A percentile compares a stretch with the other conserved stretches of the same genome.
Conservation (phyloP, 2,113 vertebrate species). For the Cranoglanis bouderius region DNA sequence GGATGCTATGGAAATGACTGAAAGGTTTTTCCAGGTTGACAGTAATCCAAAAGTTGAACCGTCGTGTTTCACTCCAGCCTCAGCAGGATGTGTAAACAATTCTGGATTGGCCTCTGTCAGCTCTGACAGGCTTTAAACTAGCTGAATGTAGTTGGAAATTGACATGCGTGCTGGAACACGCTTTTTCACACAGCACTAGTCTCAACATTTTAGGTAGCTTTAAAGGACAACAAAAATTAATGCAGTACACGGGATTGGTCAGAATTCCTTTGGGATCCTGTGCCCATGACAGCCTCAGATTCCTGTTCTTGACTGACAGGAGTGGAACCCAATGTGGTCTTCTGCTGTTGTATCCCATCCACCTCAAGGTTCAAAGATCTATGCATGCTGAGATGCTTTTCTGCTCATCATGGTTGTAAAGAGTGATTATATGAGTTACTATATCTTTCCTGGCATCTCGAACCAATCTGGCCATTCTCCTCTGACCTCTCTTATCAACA, state of each 20-base stretch:
- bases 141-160: neutral
- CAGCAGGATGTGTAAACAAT: neutral
- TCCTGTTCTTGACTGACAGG: too few species aligned
- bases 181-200: neutral
- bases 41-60: neutral
- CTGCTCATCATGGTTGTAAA: too few species aligned
- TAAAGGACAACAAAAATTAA: neutral
- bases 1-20: neutral
- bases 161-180: neutral
- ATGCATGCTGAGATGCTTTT: too few species aligned
- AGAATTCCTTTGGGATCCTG: neutral
- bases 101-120: neutral
- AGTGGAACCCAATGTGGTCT: too few species aligned
- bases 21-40: neutral
- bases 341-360: too few species aligned
- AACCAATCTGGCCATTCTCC: too few species aligned
- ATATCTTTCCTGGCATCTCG: too few species aligned
- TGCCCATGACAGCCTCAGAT: too few species aligned
- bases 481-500: too few species aligned
- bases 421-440: too few species aligned
- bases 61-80: neutral
- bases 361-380: too few species aligned
- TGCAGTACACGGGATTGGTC: neutral
- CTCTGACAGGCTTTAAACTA: neutral
- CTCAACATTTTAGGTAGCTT: neutral